These are phyloP conservation scores for Coelopa frigida DNA, from an alignment of 1,140 invertebrate genomes.

Conservation along the genomic window DNA sequence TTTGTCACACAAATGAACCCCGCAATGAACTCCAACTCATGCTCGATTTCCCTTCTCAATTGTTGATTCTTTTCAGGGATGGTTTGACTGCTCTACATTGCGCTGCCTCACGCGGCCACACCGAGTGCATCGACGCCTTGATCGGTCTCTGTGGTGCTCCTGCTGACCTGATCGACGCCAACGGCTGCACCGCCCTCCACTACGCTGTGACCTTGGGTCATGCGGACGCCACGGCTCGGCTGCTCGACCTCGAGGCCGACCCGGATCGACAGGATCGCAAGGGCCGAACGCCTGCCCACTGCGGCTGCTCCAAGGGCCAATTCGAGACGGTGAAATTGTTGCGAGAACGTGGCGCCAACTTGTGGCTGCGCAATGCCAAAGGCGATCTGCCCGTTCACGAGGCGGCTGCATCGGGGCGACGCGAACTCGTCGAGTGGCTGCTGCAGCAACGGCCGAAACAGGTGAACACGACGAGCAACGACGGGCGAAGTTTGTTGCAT, in stretches of 20 bases:
- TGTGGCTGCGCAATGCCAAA: constrained; percentile 86
- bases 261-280: constrained; percentile 87
- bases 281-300: constrained; percentile 69
- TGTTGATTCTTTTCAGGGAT: constrained; percentile 51
- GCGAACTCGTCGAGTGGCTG: constrained; percentile 82
- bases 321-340: constrained; percentile 53
- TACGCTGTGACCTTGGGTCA: constrained; percentile 95
- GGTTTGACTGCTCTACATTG: constrained; percentile 88
- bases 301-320: constrained; percentile 94
- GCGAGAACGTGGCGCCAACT: constrained; percentile 72
- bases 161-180: constrained; percentile 78
- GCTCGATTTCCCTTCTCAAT: not conserved
- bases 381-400: constrained; percentile 92
- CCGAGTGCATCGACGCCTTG: constrained; percentile 83
- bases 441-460: constrained; percentile 72
- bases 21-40: no score
- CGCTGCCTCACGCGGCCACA: constrained; percentile 90
- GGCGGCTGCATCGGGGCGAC: constrained; percentile 83
- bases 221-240: constrained; percentile 82
- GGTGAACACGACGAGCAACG: constrained; percentile 83
- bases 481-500: constrained; percentile 87
- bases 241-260: constrained; percentile 83
- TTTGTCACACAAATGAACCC: not conserved
- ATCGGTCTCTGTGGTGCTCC: constrained; percentile 82
- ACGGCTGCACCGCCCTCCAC: constrained; percentile 91